Evolutionary conservation across 2,113 vertebrate genomes (phyloP), one percentile per base, ranked within the genome.

Genomic region (Asarcornis scutulata): DNA sequence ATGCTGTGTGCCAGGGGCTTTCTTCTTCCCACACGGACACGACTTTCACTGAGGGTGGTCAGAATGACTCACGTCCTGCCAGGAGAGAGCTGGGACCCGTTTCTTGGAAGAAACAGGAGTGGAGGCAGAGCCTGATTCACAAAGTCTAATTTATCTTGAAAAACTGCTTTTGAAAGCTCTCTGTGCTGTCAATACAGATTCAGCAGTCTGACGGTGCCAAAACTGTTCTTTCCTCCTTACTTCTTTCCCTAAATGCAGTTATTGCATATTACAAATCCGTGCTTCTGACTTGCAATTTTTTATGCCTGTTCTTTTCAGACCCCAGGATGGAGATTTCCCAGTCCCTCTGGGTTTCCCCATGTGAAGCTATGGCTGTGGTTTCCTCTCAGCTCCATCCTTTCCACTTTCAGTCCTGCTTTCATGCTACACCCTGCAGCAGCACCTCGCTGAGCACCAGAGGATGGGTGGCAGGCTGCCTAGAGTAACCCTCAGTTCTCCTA

Each of bases 61-160:
- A 25, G n/a, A 73, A 66, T 85, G 78, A 96, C 32, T 96, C 95
- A 93, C 36, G 81, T 64, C 69, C 82, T 93, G 76, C 83, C 72
- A 93, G 86, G 42, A 42, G 79, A 60, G 80, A 63, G 36, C 42
- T 81, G 83, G 40, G 90, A 95, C 92, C 56, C 44, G 5, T 73
- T 93, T 84, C 73, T 94, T 78, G 74, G 58, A 82, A 91, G 53
- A 17, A 90, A 56, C 5, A 25, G 64, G 58, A 80, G 73, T 55
- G 22, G 83, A 84, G 32, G 74, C 73, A 84, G 34, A 85, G 11
- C n/a, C 55, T 86, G 55, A 55, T 91, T 88, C 69, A 52, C 55
- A 42, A 3, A 21, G 38, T 68, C 81, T 92, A 7, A 13, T 53
- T 92, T 84, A 53, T 75, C 48, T 84, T 82, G 17, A 15, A 60